Evolutionary conservation across 2,888 invertebrate genomes (phyloP).

Genomic region (Anarsia innoxiella): DNA sequence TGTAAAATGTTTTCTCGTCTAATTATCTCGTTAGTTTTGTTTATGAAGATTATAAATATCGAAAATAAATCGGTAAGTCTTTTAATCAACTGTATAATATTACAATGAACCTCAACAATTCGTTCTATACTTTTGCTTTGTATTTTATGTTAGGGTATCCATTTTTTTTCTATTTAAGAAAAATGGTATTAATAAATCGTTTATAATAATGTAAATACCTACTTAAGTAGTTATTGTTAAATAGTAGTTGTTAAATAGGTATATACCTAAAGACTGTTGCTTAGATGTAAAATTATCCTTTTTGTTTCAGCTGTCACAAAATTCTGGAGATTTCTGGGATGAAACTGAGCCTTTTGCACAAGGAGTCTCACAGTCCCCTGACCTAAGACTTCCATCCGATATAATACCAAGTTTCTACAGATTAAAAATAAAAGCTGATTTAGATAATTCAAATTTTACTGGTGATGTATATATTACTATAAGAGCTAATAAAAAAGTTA

Average conservation of each 20-base stretch:
- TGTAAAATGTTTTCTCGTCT: constrained; percentile 37
- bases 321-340: constrained; percentile 51
- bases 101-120: no score
- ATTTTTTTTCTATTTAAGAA: no score
- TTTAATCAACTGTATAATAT: no score
- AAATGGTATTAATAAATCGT: no score
- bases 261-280: neutral
- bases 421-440: constrained; percentile 69
- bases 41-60: constrained; percentile 21
- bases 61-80: constrained; percentile 40
- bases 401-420: constrained; percentile 75
- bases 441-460: constrained; percentile 55
- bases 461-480: constrained; percentile 69
- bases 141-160: no score
- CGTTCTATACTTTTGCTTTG: no score
- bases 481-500: constrained; percentile 44
- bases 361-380: constrained; percentile 34
- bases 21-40: constrained; percentile 29
- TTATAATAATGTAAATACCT: no score
- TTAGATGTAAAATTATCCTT: neutral
- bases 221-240: no score
- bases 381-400: constrained; percentile 58
- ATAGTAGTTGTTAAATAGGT: no score
- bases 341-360: constrained; percentile 56
- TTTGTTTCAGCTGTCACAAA: constrained; percentile 39